Percentiles rank a stretch among this genome's conserved stretches.
Evolutionary conservation across 2,888 invertebrate genomes (phyloP).

Genomic region (Carcina quercana): DNA sequence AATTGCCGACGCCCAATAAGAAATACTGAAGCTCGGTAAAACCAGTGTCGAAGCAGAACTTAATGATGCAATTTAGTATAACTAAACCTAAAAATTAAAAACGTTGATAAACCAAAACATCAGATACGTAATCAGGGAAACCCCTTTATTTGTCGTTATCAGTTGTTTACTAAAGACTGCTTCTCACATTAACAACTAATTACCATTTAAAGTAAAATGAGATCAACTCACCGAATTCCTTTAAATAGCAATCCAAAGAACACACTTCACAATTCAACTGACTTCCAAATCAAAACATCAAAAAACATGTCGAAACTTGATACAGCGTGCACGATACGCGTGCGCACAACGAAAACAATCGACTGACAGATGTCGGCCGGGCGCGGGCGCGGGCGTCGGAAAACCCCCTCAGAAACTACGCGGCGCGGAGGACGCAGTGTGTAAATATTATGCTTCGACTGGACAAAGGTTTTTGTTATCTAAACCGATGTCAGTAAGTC

Average conservation of each 20-base stretch:
- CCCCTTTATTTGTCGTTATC: slow-evolving; percentile 3
- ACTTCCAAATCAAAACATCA: slow-evolving; percentile 31
- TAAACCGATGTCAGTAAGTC: slow-evolving; percentile 61
- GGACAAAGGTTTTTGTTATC: slow-evolving; percentile 74
- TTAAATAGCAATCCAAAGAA: slow-evolving; percentile 60
- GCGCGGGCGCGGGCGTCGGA: slow-evolving; percentile 56
- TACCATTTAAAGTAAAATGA: too few relatives aligned
- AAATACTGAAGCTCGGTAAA: too few relatives aligned
- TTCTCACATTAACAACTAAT: too few relatives aligned
- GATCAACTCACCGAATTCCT: slow-evolving; percentile 48
- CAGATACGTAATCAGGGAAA: too few relatives aligned
- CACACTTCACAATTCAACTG: slow-evolving; percentile 44
- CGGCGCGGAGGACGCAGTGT: slow-evolving; percentile 50
- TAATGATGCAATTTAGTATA: slow-evolving; percentile 15
- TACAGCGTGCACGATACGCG: slow-evolving; percentile 52
- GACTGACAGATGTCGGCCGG: slow-evolving; percentile 57
- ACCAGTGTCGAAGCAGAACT: neutral
- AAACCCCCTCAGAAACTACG: slow-evolving; percentile 68
- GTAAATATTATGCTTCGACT: slow-evolving; percentile 69
- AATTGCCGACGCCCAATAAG: too few relatives aligned
- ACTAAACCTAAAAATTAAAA: slow-evolving; percentile 9
- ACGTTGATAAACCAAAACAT: neutral
- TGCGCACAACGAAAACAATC: slow-evolving; percentile 64
- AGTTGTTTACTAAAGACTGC: too few relatives aligned
- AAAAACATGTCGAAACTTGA: slow-evolving; percentile 65